phyloP scores from a whole-genome alignment of 2,113 vertebrate species.

The Daphoenositta chrysoptera region DNA sequence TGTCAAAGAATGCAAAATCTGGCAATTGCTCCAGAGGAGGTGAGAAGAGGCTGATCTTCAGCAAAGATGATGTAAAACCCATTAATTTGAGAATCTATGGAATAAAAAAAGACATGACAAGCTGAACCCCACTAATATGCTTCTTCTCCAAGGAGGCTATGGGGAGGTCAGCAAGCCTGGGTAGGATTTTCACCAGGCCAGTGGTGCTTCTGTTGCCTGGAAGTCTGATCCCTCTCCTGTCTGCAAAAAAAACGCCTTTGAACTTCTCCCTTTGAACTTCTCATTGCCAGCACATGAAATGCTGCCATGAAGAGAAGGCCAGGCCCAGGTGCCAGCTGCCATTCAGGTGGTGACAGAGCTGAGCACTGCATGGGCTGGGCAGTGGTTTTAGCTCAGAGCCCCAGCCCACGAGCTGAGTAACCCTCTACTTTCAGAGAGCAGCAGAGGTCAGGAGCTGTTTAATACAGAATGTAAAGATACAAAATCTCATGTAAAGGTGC shows the following conservation, averaged over 20 bases:
- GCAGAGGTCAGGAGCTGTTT: neutral
- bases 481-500: neutral
- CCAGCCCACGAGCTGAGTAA: accelerated
- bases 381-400: neutral
- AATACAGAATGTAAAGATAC: neutral
- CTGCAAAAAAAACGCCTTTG: neutral
- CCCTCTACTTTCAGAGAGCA: accelerated
- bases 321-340: neutral
- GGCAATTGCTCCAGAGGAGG: neutral
- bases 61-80: neutral
- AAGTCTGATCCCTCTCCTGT: accelerated
- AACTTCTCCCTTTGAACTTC: neutral
- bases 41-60: neutral
- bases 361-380: neutral
- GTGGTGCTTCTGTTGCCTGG: neutral
- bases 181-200: neutral
- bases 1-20: neutral
- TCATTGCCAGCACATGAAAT: neutral
- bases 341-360: neutral
- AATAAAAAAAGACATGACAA: neutral
- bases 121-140: neutral
- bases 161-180: neutral
- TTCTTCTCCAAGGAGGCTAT: neutral
- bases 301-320: neutral
- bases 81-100: neutral